Conservation (phyloP, 2,797 vertebrate genomes). For the Crenuchus spilurus region DNA sequence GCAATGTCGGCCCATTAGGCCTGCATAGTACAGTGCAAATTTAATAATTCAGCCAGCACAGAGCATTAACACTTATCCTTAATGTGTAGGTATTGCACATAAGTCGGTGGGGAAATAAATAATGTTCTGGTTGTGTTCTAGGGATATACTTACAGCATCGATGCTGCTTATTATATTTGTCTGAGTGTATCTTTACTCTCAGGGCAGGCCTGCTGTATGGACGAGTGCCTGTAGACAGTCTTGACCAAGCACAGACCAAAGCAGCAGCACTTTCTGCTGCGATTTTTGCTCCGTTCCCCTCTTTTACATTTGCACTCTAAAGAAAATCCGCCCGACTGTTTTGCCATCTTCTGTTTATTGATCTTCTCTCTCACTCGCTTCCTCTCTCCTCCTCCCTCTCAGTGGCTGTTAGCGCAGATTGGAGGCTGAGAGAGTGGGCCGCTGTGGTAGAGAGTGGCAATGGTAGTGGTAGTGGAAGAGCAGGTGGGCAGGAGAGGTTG, state of each 20-base stretch:
- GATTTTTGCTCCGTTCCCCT: neutral
- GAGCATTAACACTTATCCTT: slow-evolving; percentile 4
- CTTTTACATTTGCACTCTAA: slow-evolving; percentile 12
- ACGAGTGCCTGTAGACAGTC: neutral
- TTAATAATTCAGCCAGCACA: slow-evolving; percentile 35
- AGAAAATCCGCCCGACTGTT: slow-evolving; percentile 31
- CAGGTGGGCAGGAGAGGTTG: slow-evolving; percentile 74
- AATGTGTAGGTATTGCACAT: slow-evolving; percentile 3
- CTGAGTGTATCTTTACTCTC: neutral
- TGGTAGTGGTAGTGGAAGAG: slow-evolving; percentile 43
- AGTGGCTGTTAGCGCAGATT: slow-evolving; percentile 37
- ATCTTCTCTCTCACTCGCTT: slow-evolving; percentile 31
- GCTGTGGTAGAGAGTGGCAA: slow-evolving; percentile 33
- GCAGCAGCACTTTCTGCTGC: neutral
- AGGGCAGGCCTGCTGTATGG: neutral
- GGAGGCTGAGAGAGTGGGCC: slow-evolving; percentile 20
- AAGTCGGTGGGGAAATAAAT: slow-evolving; percentile 24
- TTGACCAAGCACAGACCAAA: neutral
- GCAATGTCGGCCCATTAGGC: slow-evolving; percentile 12
- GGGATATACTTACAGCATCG: neutral
- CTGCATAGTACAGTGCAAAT: slow-evolving; percentile 35
- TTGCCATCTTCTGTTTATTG: slow-evolving; percentile 32
- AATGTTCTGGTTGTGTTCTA: slow-evolving; percentile 9
- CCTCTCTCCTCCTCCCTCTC: slow-evolving; percentile 12
- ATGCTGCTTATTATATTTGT: slow-evolving; percentile 20